These are phyloP conservation scores for Montipora capitata DNA, from an alignment of 92 coral and sea anemone species.

Conservation along the genomic window DNA sequence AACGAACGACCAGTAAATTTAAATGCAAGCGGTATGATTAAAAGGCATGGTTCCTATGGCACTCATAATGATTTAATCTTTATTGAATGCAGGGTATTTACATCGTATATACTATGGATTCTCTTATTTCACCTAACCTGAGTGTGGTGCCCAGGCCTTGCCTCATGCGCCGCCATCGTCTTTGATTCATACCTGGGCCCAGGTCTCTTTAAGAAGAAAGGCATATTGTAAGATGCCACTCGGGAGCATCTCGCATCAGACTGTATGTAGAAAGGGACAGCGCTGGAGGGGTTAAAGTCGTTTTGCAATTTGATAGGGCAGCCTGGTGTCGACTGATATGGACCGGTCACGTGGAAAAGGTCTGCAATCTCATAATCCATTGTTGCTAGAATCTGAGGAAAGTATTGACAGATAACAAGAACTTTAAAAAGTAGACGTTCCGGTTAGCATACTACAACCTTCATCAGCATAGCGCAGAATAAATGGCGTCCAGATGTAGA, in stretches of 20 bases:
- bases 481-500: no score
- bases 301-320: not conserved
- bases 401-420: not conserved
- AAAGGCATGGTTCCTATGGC: no score
- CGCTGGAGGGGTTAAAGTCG: constrained; percentile 47
- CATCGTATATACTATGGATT: no score
- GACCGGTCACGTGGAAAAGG: constrained; percentile 83
- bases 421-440: not conserved
- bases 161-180: constrained; percentile 62
- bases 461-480: no score
- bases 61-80: no score
- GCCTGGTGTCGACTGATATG: constrained; percentile 53
- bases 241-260: constrained; percentile 31
- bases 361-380: constrained; percentile 76
- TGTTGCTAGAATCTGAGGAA: constrained; percentile 73
- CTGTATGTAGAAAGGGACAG: constrained; percentile 4
- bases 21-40: no score
- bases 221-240: constrained; percentile 32
- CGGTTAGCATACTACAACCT: no score
- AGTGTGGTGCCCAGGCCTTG: constrained; percentile 72
- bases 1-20: constrained; percentile 71
- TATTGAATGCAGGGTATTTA: no score
- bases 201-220: constrained; percentile 49
- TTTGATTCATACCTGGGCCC: constrained; percentile 48
- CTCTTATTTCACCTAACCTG: constrained; percentile 27